These are phyloP conservation scores for Morone chrysops DNA, from an alignment of 2,113 vertebrate genomes.

Conservation along the genomic window DNA sequence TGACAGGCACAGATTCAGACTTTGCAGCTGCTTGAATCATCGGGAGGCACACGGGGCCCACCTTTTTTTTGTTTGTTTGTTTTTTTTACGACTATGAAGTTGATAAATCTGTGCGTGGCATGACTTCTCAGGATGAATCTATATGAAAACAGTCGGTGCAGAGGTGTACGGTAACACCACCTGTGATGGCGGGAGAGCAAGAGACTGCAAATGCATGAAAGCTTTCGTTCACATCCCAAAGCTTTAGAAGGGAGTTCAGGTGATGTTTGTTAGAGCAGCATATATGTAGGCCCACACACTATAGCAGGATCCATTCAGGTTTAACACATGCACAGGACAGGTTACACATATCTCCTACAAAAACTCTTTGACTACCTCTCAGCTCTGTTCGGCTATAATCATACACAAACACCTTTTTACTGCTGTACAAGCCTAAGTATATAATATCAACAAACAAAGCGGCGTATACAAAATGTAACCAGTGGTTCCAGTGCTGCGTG, in stretches of 20 bases:
- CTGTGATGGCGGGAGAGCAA: slow-evolving; percentile 3
- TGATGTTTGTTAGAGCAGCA: slow-evolving; percentile 72
- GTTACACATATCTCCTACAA: slow-evolving; percentile 62
- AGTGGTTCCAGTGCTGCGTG: slow-evolving; percentile 51
- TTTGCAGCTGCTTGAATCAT: slow-evolving; percentile 46
- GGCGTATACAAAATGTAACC: slow-evolving; percentile 61
- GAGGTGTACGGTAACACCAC: slow-evolving; percentile 40
- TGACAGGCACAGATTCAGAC: slow-evolving; percentile 77
- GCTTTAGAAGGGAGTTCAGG: slow-evolving; percentile 55
- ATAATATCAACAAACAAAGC: slow-evolving; percentile 72
- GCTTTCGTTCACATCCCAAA: slow-evolving; percentile 49
- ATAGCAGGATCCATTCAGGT: slow-evolving; percentile 62
- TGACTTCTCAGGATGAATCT: slow-evolving; percentile 49
- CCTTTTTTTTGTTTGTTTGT: neutral
- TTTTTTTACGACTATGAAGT: slow-evolving; percentile 3
- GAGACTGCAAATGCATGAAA: slow-evolving; percentile 61
- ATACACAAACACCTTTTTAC: slow-evolving; percentile 65
- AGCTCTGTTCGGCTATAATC: slow-evolving; percentile 60
- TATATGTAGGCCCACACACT: slow-evolving; percentile 74
- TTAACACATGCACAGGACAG: slow-evolving; percentile 80
- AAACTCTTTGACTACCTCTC: slow-evolving; percentile 56
- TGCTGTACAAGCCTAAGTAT: slow-evolving; percentile 67
- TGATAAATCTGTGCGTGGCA: slow-evolving; percentile 65
- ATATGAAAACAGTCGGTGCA: slow-evolving; percentile 56
- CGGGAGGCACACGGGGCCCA: slow-evolving; percentile 47